Percentiles rank a stretch among this genome's conserved stretches.
Evolutionary conservation across 2,797 vertebrate species (phyloP).

Genomic region (Notamacropus eugenii): DNA sequence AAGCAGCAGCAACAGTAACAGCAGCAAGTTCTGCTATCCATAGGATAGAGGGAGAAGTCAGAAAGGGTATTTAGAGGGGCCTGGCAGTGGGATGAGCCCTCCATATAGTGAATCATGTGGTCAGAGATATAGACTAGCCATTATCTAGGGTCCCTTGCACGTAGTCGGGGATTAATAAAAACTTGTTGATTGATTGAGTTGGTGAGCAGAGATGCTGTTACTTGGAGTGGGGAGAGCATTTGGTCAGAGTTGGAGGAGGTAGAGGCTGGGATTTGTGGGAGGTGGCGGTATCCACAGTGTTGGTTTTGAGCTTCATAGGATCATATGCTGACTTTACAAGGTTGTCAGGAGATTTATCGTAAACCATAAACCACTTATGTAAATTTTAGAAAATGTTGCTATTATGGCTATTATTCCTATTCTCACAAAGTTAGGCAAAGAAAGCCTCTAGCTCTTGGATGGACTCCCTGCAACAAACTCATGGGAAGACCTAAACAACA

Average conservation of each 20-base stretch:
- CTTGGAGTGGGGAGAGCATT: background rate
- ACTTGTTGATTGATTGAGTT: background rate
- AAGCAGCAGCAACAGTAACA: too few relatives aligned
- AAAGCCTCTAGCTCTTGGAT: background rate
- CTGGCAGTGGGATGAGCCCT: background rate
- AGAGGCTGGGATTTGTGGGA: background rate
- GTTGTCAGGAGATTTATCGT: background rate
- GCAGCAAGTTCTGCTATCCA: background rate
- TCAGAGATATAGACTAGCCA: background rate
- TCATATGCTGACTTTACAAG: background rate
- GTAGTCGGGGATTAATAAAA: background rate
- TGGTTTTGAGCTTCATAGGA: background rate
- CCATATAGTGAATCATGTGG: too few relatives aligned
- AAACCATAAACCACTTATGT: background rate
- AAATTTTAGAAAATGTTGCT: background rate
- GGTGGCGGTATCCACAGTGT: too few relatives aligned
- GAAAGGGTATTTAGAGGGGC: background rate
- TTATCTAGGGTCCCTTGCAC: background rate
- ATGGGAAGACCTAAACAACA: background rate
- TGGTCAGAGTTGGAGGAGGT: background rate
- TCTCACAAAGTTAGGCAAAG: background rate
- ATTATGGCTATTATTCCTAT: background rate
- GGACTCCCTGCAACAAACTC: background rate
- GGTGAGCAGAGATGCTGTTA: background rate
- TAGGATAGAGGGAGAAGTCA: background rate